Evolutionary conservation across 2,797 vertebrate species (phyloP), one percentile per base, ranked within the genome.

Genomic region (Halcyon smyrnensis): DNA sequence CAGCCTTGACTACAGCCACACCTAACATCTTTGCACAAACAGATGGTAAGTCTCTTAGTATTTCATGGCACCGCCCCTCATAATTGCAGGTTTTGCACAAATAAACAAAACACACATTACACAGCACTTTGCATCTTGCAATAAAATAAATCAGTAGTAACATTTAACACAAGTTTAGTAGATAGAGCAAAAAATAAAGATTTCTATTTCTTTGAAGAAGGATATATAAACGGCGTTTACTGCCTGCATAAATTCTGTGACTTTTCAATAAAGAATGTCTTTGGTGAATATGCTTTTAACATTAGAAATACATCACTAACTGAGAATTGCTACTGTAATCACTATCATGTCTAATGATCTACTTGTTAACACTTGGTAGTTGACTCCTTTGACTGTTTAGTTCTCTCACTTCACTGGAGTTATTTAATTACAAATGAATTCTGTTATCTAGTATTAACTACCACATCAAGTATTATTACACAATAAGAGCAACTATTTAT

Each of bases 391-490:
- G 70, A 81, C 91, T 96, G 48, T 87, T 96, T 69, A 78, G 84
- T 57, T 45, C 77, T 91, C 90, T 95, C 36, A 34, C 53, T 85
- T 75, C 57, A 54, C 56, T 65, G 69, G 70, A 50, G 41, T 71
- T 91, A 74, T 85, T 97, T 95, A 97, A 97, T 98, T 96, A 96
- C 53, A 95, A 95, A 96, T 75, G 63, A 73, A 91, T 92, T 84
- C 87, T 69, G 57, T 93, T 95, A 89, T 60, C 77, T 48, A 60
- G 16, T 54, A 87, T 94, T 94, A 97, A 70, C 48, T 39, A 96
- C 15, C 39, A n/a, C 20, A 94, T 77, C 65, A 87, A 93, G 69
- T 68, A 86, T 34, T 82, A 96, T 95, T 94, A 89, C 71, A 68
- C 12, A 41, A 97, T 96, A 84, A 86, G 73, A 90, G 54, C 9